Evolutionary conservation across 1,140 invertebrate species (phyloP).

Genomic region (Drosophila guanche): DNA sequence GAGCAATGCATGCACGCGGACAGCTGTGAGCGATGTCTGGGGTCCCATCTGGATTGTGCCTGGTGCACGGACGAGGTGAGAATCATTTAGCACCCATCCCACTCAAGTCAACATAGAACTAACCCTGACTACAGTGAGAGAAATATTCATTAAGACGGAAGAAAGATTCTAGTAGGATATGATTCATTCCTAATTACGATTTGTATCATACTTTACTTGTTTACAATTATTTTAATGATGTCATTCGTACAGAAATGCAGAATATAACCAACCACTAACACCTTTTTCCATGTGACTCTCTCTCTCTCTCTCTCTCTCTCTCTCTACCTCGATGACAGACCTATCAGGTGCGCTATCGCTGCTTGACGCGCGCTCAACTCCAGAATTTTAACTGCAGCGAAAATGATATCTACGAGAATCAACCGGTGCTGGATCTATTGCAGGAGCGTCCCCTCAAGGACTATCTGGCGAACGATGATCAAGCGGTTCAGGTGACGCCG

Average conservation of each 20-base stretch:
- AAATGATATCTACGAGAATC: conserved; percentile 68
- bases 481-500: conserved; percentile 86
- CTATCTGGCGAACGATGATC: conserved; percentile 65
- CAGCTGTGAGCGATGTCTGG: conserved; percentile 80
- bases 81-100: too few relatives aligned
- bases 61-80: conserved; percentile 84
- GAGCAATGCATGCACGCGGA: conserved; percentile 68
- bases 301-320: not conserved
- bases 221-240: too few relatives aligned
- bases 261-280: too few relatives aligned
- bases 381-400: conserved; percentile 58
- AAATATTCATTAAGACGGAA: too few relatives aligned
- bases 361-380: conserved; percentile 58
- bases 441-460: conserved; percentile 80
- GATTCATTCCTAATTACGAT: too few relatives aligned
- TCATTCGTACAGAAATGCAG: too few relatives aligned
- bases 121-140: too few relatives aligned
- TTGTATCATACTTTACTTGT: too few relatives aligned
- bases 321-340: conserved; percentile 24
- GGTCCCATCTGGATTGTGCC: conserved; percentile 67
- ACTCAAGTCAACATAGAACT: too few relatives aligned
- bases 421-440: conserved; percentile 61
- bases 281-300: not conserved
- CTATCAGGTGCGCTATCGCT: conserved; percentile 61
- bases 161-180: too few relatives aligned